These are phyloP conservation scores for Conops quadrifasciatus DNA, from an alignment of 2,888 invertebrate species.

Conservation along the genomic window DNA sequence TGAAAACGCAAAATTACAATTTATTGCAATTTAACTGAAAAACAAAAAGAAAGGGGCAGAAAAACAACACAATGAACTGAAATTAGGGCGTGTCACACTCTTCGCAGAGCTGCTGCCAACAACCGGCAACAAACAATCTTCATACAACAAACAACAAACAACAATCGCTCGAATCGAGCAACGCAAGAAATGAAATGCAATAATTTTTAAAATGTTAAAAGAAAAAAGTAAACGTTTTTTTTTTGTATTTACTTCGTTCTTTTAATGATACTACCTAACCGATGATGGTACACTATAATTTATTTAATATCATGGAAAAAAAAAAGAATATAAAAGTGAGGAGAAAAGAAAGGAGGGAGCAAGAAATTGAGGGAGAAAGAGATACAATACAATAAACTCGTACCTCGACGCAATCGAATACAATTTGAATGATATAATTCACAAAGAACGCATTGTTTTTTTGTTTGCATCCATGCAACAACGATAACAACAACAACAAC, in stretches of 20 bases:
- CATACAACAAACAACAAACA: neutral
- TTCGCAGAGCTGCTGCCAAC: neutral
- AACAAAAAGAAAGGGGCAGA: neutral
- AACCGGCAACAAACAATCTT: no score
- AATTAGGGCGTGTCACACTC: constrained; percentile 24
- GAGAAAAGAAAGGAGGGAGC: neutral
- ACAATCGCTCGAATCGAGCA: neutral
- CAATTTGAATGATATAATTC: constrained; percentile 2
- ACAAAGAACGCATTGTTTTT: neutral
- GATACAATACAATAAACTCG: neutral
- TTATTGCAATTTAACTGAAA: constrained; percentile 22
- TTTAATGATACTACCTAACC: neutral
- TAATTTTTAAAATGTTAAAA: constrained; percentile 1
- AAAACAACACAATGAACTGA: neutral
- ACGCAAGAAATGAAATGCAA: neutral
- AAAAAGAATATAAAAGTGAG: neutral
- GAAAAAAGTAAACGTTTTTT: neutral
- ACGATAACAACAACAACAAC: constrained; percentile 18
- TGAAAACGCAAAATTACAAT: constrained; percentile 24
- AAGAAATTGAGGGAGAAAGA: no score
- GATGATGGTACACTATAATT: constrained; percentile 20
- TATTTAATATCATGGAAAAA: constrained; percentile 33
- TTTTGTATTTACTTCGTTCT: neutral
- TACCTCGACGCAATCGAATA: neutral
- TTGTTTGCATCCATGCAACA: neutral